Percentiles rank a stretch among this genome's conserved stretches.
These are phyloP conservation scores for Cryptotermes secundus DNA, from an alignment of 1,140 invertebrate genomes.

Conservation along the genomic window DNA sequence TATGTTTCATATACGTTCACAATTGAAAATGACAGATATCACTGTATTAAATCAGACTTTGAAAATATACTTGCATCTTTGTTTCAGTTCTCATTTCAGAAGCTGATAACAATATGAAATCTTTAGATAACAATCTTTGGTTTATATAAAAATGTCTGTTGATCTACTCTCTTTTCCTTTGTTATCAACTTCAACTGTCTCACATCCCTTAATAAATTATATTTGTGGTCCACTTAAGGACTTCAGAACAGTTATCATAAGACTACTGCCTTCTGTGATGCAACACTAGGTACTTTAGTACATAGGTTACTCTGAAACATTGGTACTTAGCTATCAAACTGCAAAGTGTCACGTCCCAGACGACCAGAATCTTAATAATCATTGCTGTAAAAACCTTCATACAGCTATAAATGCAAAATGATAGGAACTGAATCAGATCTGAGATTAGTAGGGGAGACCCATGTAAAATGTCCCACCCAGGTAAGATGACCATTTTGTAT, in stretches of 20 bases:
- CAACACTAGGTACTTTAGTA: no score
- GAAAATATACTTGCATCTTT: constrained; percentile 8
- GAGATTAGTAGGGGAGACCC: no score
- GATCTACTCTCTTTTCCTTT: background rate
- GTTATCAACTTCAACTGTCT: background rate
- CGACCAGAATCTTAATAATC: no score
- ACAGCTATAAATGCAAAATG: no score
- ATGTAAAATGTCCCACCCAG: no score
- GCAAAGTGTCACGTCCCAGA: no score
- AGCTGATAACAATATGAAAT: background rate
- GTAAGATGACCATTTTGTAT: no score
- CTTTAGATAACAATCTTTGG: background rate
- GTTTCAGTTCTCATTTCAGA: background rate
- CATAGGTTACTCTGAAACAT: no score
- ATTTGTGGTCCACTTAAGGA: background rate
- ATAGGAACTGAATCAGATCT: background rate
- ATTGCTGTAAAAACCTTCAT: no score
- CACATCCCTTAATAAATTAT: background rate
- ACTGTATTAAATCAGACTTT: background rate
- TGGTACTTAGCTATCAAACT: no score
- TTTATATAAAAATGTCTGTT: background rate
- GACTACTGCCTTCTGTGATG: no score
- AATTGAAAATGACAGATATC: background rate
- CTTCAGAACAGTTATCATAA: background rate
- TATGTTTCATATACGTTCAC: background rate